Evolutionary conservation across 2,113 vertebrate species (phyloP).

Genomic region (Serinus canaria): DNA sequence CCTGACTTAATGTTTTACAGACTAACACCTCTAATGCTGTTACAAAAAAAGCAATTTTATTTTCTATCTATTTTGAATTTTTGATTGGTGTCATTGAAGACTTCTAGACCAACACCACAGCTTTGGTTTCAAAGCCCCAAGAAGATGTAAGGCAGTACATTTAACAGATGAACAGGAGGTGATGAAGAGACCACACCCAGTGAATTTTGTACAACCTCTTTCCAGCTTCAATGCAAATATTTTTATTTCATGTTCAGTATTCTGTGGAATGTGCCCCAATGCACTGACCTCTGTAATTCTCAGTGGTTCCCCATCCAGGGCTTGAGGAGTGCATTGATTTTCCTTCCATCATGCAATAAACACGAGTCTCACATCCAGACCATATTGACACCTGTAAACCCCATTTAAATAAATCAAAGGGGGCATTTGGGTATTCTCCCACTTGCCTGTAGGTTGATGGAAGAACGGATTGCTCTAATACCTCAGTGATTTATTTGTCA

Average conservation of each 20-base stretch:
- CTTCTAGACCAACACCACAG: background rate
- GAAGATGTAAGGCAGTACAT: background rate
- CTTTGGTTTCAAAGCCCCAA: background rate
- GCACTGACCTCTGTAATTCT: constrained; percentile 72
- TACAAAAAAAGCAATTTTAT: background rate
- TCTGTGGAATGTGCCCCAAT: constrained; percentile 32
- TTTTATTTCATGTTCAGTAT: constrained; percentile 57
- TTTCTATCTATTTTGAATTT: background rate
- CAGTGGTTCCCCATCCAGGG: constrained; percentile 69
- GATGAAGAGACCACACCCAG: background rate
- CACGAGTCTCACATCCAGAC: background rate
- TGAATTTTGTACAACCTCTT: background rate
- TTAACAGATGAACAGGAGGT: background rate
- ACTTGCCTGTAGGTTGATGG: background rate
- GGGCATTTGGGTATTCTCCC: background rate
- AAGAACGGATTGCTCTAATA: background rate
- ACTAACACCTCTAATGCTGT: background rate
- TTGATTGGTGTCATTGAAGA: background rate
- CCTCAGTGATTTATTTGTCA: background rate
- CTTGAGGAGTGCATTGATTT: constrained; percentile 77
- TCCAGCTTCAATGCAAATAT: background rate
- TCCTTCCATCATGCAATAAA: constrained; percentile 63
- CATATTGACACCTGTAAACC: background rate
- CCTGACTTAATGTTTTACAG: background rate
- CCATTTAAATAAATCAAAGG: constrained; percentile 25